Conservation (phyloP, 2,888 invertebrate species). For the Drosophila mimica region DNA sequence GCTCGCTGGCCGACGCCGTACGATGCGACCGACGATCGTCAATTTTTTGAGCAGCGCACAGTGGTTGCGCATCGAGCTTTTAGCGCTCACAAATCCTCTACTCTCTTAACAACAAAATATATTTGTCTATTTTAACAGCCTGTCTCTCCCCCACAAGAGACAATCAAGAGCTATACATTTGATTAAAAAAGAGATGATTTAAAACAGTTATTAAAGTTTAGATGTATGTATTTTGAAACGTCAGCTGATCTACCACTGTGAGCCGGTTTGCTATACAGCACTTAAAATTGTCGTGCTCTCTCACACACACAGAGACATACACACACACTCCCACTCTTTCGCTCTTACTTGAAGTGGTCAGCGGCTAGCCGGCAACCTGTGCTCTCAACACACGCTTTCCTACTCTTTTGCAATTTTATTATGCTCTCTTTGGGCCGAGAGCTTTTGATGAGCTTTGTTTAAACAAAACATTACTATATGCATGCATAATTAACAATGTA, state of each 20-base stretch:
- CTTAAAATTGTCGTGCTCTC: constrained; percentile 20
- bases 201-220: neutral
- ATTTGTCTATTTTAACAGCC: neutral
- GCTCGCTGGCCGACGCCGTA: constrained; percentile 35
- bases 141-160: neutral
- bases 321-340: constrained; percentile 31
- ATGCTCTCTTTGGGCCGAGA: constrained; percentile 26
- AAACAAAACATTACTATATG: constrained; percentile 31
- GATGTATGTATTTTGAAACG: neutral
- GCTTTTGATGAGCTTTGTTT: constrained; percentile 47
- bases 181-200: neutral
- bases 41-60: constrained; percentile 46
- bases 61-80: constrained; percentile 30
- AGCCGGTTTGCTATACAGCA: constrained; percentile 42
- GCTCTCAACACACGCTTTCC: constrained; percentile 21
- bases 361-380: constrained; percentile 68
- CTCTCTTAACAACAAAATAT: neutral
- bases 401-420: constrained; percentile 24
- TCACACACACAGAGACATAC: neutral
- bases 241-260: constrained; percentile 48
- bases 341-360: constrained; percentile 41
- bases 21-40: constrained; percentile 40
- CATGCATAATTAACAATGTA: constrained; percentile 30
- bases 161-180: neutral
- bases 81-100: constrained; percentile 1